These are phyloP conservation scores for Columba guinea DNA, from an alignment of 2,797 vertebrate species.

Conservation along the genomic window DNA sequence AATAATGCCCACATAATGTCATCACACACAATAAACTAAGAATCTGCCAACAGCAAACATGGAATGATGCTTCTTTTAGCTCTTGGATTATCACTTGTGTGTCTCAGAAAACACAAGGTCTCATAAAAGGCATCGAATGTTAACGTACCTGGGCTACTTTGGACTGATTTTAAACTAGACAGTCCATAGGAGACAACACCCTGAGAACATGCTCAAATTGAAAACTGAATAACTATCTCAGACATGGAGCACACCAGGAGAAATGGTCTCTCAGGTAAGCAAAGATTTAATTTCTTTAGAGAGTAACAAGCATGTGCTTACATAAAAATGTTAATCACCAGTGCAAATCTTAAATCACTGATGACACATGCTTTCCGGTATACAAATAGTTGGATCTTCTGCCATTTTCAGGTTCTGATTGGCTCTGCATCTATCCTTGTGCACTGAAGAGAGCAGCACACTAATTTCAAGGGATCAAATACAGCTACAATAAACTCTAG, in stretches of 20 bases:
- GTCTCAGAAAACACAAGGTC: not conserved
- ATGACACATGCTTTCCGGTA: not conserved
- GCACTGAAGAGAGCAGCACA: not conserved
- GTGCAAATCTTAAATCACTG: not conserved
- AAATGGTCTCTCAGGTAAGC: not conserved
- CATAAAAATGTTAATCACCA: not conserved
- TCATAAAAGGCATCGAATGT: not conserved
- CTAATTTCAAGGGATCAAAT: not conserved
- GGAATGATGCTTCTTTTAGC: not conserved
- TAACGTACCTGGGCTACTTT: not conserved
- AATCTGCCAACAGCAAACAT: not conserved
- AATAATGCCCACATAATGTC: not conserved
- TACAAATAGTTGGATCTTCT: not conserved
- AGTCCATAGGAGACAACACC: not conserved
- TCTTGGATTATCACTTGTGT: not conserved
- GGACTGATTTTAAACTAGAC: not conserved
- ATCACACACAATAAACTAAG: not conserved
- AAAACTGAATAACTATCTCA: not conserved
- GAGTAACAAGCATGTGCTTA: not conserved
- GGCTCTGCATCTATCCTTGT: not conserved
- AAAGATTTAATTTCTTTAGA: not conserved
- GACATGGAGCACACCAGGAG: not conserved
- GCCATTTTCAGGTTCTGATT: not conserved
- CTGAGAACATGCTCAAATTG: not conserved
- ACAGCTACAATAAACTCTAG: not conserved